Evolutionary conservation across 2,113 vertebrate species (phyloP).

Genomic region (Dipodomys merriami): DNA sequence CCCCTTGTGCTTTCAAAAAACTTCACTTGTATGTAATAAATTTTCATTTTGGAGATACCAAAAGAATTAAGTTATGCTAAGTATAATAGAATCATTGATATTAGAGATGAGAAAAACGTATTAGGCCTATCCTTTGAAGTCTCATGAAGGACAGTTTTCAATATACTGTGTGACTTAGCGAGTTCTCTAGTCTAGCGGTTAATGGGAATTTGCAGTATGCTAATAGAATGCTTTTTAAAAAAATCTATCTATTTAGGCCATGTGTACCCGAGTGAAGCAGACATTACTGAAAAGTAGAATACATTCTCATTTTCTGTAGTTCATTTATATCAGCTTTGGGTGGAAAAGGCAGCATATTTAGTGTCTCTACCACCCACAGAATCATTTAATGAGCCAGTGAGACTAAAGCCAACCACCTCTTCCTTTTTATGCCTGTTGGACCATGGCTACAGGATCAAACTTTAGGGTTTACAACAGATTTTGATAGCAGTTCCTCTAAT

Average conservation of each 20-base stretch:
- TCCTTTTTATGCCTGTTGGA: not conserved
- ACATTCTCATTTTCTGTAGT: conserved; percentile 55
- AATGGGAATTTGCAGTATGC: conserved; percentile 74
- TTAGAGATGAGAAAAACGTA: conserved; percentile 71
- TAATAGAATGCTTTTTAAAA: conserved; percentile 75
- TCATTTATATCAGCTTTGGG: conserved; percentile 41
- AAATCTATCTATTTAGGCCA: conserved; percentile 65
- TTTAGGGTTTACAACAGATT: not conserved
- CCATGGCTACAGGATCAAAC: not conserved
- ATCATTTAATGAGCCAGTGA: not conserved
- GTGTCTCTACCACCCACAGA: not conserved
- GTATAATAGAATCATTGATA: conserved; percentile 69
- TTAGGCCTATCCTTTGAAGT: conserved; percentile 62
- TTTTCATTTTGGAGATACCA: conserved; percentile 67
- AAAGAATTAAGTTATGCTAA: conserved; percentile 71
- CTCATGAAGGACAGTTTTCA: conserved; percentile 68
- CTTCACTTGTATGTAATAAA: conserved; percentile 55
- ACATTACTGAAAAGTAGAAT: conserved; percentile 58
- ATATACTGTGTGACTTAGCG: conserved; percentile 46
- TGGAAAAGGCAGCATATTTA: conserved; percentile 30
- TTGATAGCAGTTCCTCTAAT: not conserved
- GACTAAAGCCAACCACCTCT: not conserved
- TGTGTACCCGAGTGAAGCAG: conserved; percentile 65
- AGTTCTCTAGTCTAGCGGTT: conserved; percentile 70
- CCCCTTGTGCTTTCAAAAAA: conserved; percentile 57